These are phyloP conservation scores for Ernsta delagoae DNA, from an alignment of 2,888 invertebrate genomes.

Conservation along the genomic window DNA sequence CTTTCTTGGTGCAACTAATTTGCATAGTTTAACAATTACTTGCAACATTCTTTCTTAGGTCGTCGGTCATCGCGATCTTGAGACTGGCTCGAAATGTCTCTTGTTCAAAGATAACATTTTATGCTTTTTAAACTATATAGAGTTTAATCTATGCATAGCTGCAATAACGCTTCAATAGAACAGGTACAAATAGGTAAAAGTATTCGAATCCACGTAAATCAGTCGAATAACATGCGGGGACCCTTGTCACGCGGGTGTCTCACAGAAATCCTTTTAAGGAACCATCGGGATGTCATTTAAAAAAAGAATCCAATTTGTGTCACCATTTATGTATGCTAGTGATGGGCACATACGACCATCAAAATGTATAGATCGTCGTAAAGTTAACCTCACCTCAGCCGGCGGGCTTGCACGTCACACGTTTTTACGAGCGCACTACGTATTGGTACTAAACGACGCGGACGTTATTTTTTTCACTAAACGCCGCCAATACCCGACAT, in stretches of 20 bases:
- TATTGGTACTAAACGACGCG: slow-evolving; percentile 37
- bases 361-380: slow-evolving; percentile 45
- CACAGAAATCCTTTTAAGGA: slow-evolving; percentile 20
- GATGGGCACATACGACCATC: slow-evolving; percentile 18
- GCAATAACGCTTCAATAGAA: too few relatives aligned
- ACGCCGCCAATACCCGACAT: slow-evolving; percentile 34
- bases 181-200: neutral
- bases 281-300: slow-evolving; percentile 11
- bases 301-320: slow-evolving; percentile 20
- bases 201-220: slow-evolving; percentile 10
- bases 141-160: neutral
- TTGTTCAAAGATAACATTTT: slow-evolving; percentile 32
- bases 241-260: slow-evolving; percentile 9
- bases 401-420: slow-evolving; percentile 58
- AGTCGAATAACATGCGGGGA: slow-evolving; percentile 9
- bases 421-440: slow-evolving; percentile 55
- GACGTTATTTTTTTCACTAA: slow-evolving; percentile 29
- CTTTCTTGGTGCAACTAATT: slow-evolving; percentile 65
- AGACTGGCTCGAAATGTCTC: slow-evolving; percentile 27
- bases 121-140: too few relatives aligned
- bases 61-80: slow-evolving; percentile 50
- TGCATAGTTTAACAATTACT: slow-evolving; percentile 79
- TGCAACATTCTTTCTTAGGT: slow-evolving; percentile 67
- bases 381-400: slow-evolving; percentile 49
- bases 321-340: slow-evolving; percentile 22